Conservation (phyloP, 2,113 vertebrate genomes). For the Ploceus nigricollis region DNA sequence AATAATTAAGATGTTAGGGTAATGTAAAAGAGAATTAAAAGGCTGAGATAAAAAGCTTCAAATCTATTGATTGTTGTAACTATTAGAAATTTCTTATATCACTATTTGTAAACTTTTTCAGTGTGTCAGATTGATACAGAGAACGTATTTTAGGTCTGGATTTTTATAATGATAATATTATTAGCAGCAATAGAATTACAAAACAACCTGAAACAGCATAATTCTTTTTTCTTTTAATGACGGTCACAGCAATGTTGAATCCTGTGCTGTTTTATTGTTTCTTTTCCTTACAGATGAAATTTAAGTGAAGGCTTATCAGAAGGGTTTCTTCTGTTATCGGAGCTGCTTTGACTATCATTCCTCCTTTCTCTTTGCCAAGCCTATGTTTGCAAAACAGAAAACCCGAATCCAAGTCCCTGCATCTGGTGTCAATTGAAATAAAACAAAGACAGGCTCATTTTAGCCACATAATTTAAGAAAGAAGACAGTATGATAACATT, state of each 20-base stretch:
- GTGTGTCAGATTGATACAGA: background rate
- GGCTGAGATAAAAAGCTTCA: background rate
- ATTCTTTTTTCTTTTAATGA: background rate
- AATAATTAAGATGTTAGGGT: fast-evolving
- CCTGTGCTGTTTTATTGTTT: background rate
- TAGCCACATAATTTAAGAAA: constrained; percentile 72
- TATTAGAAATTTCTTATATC: background rate
- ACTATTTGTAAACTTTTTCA: background rate
- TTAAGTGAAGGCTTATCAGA: background rate
- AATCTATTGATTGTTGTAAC: background rate
- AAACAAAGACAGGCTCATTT: constrained; percentile 66
- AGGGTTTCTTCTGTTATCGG: background rate
- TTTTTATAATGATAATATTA: background rate
- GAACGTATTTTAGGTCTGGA: background rate
- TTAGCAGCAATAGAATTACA: background rate
- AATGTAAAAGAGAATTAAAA: background rate
- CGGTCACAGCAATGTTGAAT: background rate
- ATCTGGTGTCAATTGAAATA: constrained; percentile 69
- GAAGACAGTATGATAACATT: constrained; percentile 62
- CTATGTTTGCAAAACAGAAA: constrained; percentile 47
- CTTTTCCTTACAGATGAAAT: background rate
- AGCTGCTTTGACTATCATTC: background rate
- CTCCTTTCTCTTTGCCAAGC: constrained; percentile 11
- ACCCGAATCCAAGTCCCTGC: constrained; percentile 41
- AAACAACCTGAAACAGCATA: background rate